Base-by-base conservation (phyloP, 2,888 invertebrate species). In the Helleia helle region DNA sequence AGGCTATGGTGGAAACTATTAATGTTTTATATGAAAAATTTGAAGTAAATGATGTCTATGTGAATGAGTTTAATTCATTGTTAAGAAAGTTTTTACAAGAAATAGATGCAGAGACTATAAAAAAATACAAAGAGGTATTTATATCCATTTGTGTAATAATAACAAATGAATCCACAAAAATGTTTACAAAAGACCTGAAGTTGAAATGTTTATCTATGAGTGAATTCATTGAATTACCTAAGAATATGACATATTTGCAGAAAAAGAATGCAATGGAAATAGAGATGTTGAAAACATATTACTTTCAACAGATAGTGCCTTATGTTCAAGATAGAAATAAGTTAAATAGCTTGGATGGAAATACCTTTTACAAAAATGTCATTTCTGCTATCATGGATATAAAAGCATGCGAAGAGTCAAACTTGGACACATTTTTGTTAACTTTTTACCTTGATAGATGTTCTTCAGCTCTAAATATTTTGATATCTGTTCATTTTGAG, bases 1-100 rank as follows among this genome's bases (percentile, higher is more conserved):
- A 77, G 60, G 58, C 65, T 15, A 51, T 75, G 44, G 52, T 73
- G 1, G 64, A 67, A 30, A 56, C 62, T 7, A 44, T 73, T 37
- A 55, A 60, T 52, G 46, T 74, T 7, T 64, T 67, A n/a, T 56
- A 65, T 62, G 66, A 71, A 36, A 77, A 76, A 52, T 62, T 62
- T 44, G 76, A 72, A 61, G 50, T 73, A 14, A 56, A 62, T 49
- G 44, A 47, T 25, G 41, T 52, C 2, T 55, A 62, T 18, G 47
- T 79, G n/a, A 56, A 63, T n/a, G 51, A 48, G 30, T 68, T 72
- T 26, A 70, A 68, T 50, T 52, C 47, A 41, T n/a, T 61, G 1
- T 38, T 73, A 26, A 37, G 59, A 24, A 54, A 49, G 31, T 58
- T 75, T 2, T 36, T 81, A 8, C 62, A 59, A 51, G 48, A 49